Conservation (phyloP, 2,888 invertebrate species). For the Zaprionus obscuricornis region DNA sequence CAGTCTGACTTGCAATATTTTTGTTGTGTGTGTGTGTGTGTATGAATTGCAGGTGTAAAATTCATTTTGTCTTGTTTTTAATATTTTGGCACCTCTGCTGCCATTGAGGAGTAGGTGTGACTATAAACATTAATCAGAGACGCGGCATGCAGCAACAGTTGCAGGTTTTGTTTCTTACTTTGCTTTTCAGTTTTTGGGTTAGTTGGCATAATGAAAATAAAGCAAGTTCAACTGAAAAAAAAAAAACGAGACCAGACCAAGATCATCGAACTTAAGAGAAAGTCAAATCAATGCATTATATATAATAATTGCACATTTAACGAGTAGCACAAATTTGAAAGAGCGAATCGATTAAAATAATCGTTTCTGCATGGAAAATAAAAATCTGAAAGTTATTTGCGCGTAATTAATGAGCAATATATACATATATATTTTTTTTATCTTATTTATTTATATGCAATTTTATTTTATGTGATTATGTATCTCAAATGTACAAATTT, state of each 20-base stretch:
- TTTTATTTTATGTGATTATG: too few species aligned
- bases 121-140: conserved; percentile 71
- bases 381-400: too few species aligned
- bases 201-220: conserved; percentile 39
- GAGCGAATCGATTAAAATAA: too few species aligned
- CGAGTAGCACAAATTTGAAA: too few species aligned
- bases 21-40: conserved; percentile 19
- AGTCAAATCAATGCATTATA: conserved; percentile 52
- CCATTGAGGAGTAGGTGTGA: conserved; percentile 64
- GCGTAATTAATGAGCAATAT: too few species aligned
- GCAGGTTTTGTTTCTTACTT: conserved; percentile 1
- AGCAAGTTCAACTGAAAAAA: too few species aligned
- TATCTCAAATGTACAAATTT: too few species aligned
- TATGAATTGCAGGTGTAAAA: conserved; percentile 72
- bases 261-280: too few species aligned
- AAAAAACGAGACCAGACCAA: conserved; percentile 17
- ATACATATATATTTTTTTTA: too few species aligned
- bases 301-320: too few species aligned
- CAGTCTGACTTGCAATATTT: conserved; percentile 65
- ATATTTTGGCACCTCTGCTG: conserved; percentile 66
- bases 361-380: too few species aligned
- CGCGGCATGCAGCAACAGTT: conserved; percentile 33
- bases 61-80: conserved; percentile 15
- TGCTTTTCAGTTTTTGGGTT: conserved; percentile 48
- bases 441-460: too few species aligned